Conservation (phyloP, 2,113 vertebrate genomes). For the Etia nguti region DNA sequence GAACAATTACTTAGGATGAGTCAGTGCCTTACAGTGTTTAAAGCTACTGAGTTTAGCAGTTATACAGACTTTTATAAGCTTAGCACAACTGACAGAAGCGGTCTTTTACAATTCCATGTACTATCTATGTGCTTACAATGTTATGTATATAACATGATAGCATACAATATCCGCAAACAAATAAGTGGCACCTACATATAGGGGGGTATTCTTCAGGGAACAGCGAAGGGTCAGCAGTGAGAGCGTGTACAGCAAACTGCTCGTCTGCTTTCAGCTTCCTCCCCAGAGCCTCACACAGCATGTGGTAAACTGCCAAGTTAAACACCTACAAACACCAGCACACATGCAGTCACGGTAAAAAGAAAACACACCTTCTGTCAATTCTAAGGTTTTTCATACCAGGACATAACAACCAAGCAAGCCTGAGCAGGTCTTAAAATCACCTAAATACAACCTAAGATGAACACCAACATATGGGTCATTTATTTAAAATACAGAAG, state of each 20-base stretch:
- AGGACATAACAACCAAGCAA: neutral
- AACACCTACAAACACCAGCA: slow-evolving; percentile 74
- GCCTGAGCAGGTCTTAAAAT: neutral
- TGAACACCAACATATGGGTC: neutral
- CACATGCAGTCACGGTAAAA: neutral
- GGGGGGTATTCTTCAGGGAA: neutral
- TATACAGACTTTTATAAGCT: neutral
- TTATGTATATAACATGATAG: neutral
- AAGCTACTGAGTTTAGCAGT: neutral
- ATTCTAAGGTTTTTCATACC: neutral
- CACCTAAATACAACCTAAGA: neutral
- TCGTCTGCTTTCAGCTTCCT: slow-evolving; percentile 63
- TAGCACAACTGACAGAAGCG: neutral
- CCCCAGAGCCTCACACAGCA: slow-evolving; percentile 69
- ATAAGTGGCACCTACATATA: neutral
- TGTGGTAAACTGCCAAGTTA: slow-evolving; percentile 76
- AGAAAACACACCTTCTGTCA: neutral
- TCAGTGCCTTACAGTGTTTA: neutral
- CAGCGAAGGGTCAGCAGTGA: slow-evolving; percentile 65
- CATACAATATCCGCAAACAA: neutral
- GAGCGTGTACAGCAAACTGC: slow-evolving; percentile 76
- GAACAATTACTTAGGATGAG: neutral
- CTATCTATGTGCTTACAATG: neutral
- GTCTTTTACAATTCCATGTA: neutral
- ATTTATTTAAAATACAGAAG: neutral